A percentile compares a stretch with the other conserved stretches of the same genome.
Evolutionary conservation across 2,113 vertebrate genomes (phyloP).

Genomic region (Anolis sagrei): DNA sequence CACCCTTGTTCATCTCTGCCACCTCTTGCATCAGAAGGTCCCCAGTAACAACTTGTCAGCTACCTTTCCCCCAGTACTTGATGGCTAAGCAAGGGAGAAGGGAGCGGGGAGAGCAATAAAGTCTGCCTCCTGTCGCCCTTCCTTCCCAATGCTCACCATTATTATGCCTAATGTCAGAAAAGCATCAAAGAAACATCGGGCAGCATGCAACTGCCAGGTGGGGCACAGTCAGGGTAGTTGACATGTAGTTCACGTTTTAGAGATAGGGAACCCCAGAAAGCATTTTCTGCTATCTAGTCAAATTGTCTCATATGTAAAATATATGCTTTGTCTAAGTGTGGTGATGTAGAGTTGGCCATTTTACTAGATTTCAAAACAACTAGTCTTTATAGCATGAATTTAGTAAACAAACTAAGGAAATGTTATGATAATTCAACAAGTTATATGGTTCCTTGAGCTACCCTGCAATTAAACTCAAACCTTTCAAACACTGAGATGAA

Average conservation of each 20-base stretch:
- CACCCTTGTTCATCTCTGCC: too few species aligned
- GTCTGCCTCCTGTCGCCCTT: too few species aligned
- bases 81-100: too few species aligned
- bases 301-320: background rate
- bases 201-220: too few species aligned
- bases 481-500: conserved; percentile 11
- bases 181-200: too few species aligned
- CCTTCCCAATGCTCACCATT: too few species aligned
- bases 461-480: background rate
- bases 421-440: conserved; percentile 6
- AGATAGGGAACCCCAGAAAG: background rate
- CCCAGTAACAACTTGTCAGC: too few species aligned
- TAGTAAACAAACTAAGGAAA: background rate
- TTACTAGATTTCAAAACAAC: background rate
- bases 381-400: background rate
- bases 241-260: background rate
- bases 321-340: background rate
- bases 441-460: background rate
- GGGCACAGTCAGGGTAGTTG: too few species aligned
- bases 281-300: background rate
- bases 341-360: background rate
- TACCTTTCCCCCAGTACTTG: too few species aligned
- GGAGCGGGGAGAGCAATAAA: too few species aligned
- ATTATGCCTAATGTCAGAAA: too few species aligned
- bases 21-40: too few species aligned